Percentiles rank a stretch among this genome's conserved stretches.
phyloP scores from a whole-genome alignment of 1,140 invertebrate genomes.

The Zaprionus ghesquierei region DNA sequence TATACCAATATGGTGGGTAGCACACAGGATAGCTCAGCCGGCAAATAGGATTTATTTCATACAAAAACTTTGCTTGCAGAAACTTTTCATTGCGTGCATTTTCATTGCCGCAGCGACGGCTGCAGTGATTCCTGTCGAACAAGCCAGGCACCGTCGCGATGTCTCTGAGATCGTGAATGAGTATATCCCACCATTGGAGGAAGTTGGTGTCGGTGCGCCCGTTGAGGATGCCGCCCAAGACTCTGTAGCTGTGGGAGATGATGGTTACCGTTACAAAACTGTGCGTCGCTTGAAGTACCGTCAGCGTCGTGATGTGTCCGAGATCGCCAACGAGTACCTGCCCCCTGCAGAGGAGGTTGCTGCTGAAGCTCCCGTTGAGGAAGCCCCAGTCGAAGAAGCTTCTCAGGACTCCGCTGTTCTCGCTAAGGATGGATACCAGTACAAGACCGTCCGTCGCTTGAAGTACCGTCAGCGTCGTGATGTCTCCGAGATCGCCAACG shows the following conservation, averaged over 20 bases:
- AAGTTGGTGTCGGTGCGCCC: constrained; percentile 39
- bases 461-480: constrained; percentile 62
- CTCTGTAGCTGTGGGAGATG: constrained; percentile 41
- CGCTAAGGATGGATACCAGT: constrained; percentile 51
- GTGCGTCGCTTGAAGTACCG: constrained; percentile 51
- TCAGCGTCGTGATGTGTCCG: constrained; percentile 61
- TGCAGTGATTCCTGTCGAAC: constrained; percentile 81
- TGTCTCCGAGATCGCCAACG: constrained; percentile 61
- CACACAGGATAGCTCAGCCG: constrained; percentile 1
- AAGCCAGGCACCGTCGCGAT: constrained; percentile 76
- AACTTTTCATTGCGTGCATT: constrained; percentile 73
- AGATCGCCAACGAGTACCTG: constrained; percentile 54
- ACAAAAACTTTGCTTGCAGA: constrained; percentile 40
- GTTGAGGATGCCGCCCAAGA: constrained; percentile 49
- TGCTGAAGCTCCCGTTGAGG: constrained; percentile 19
- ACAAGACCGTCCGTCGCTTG: constrained; percentile 62
- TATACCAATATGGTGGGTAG: constrained; percentile 72
- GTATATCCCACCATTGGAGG: constrained; percentile 65
- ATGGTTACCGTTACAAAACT: constrained; percentile 61
- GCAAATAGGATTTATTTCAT: constrained; percentile 19
- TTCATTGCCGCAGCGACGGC: constrained; percentile 78
- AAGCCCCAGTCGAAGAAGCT: constrained; percentile 14
- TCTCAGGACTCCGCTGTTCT: constrained; percentile 39
- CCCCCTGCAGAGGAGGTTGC: constrained; percentile 41
- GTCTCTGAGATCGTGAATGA: constrained; percentile 67